These are phyloP conservation scores for Ptycholaimellus sp. DNA, from an alignment of 2,888 invertebrate species.

Conservation along the genomic window DNA sequence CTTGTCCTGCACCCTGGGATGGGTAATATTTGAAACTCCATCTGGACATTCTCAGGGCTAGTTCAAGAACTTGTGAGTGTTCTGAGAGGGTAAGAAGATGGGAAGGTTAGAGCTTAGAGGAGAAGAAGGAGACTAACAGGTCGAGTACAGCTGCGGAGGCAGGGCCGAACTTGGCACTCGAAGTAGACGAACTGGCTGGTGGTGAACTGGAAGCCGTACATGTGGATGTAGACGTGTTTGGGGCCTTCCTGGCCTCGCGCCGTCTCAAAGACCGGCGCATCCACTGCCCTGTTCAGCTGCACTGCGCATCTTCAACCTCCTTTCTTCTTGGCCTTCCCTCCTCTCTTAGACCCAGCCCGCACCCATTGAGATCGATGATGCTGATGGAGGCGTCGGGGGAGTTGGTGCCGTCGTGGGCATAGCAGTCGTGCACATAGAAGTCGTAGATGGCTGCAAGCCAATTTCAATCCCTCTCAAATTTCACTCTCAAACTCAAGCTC, in stretches of 20 bases:
- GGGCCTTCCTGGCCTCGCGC: constrained; percentile 13
- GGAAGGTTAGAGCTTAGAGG: too few relatives aligned
- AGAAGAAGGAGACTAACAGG: background rate
- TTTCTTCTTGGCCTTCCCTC: background rate
- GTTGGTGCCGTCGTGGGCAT: constrained; percentile 20
- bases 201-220: constrained; percentile 12
- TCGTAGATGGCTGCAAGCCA: constrained; percentile 19
- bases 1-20: too few relatives aligned
- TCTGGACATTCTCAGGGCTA: too few relatives aligned
- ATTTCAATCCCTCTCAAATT: background rate
- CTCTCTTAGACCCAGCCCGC: background rate
- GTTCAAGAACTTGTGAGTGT: too few relatives aligned
- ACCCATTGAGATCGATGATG: constrained; percentile 21
- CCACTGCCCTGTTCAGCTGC: constrained; percentile 18
- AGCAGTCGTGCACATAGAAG: constrained; percentile 22
- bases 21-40: too few relatives aligned
- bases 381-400: constrained; percentile 18
- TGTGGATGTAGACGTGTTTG: constrained; percentile 22
- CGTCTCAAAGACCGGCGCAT: constrained; percentile 17
- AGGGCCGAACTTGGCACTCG: constrained; percentile 9
- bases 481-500: background rate
- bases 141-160: constrained; percentile 7
- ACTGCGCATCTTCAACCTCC: constrained; percentile 13
- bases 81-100: too few relatives aligned
- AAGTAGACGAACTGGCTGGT: constrained; percentile 8